Conservation (phyloP, 1,140 invertebrate species). For the Formica exsecta region DNA sequence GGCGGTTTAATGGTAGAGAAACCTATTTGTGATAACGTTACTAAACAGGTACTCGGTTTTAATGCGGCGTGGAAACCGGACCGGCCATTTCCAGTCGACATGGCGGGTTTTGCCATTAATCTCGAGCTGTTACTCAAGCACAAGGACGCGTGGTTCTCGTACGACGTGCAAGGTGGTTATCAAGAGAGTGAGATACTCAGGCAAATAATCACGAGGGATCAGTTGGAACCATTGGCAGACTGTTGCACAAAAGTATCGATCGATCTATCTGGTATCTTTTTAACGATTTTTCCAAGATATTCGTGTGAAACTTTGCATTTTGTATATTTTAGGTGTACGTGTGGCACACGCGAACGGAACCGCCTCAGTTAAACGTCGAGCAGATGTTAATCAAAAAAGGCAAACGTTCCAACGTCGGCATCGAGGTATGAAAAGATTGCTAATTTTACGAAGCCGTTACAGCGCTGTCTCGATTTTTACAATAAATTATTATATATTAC, state of each 20-base stretch:
- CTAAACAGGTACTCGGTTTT: conserved; percentile 93
- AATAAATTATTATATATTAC: background rate
- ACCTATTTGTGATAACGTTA: conserved; percentile 89
- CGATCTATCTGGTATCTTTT: background rate
- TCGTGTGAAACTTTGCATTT: background rate
- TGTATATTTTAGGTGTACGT: conserved; percentile 91
- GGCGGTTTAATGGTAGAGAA: conserved; percentile 95
- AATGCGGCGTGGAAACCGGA: conserved; percentile 95
- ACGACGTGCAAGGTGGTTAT: conserved; percentile 94
- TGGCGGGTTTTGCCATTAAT: conserved; percentile 99
- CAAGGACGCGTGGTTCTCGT: conserved; percentile 93
- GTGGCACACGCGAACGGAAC: conserved; percentile 98
- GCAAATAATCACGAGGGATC: conserved; percentile 91
- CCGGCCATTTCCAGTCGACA: conserved; percentile 97
- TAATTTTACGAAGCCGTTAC: background rate
- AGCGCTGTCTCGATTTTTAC: no score
- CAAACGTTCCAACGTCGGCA: conserved; percentile 89
- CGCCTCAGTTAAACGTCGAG: conserved; percentile 91
- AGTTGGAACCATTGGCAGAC: conserved; percentile 95
- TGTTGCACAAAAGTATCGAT: conserved; percentile 93
- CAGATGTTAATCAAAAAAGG: conserved; percentile 87
- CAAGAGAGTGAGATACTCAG: conserved; percentile 97
- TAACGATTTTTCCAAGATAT: background rate
- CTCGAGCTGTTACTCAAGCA: conserved; percentile 92
- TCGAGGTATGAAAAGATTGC: conserved; percentile 89